Base-by-base conservation (phyloP, 2,888 invertebrate species). In the Syrista parreyssii region DNA sequence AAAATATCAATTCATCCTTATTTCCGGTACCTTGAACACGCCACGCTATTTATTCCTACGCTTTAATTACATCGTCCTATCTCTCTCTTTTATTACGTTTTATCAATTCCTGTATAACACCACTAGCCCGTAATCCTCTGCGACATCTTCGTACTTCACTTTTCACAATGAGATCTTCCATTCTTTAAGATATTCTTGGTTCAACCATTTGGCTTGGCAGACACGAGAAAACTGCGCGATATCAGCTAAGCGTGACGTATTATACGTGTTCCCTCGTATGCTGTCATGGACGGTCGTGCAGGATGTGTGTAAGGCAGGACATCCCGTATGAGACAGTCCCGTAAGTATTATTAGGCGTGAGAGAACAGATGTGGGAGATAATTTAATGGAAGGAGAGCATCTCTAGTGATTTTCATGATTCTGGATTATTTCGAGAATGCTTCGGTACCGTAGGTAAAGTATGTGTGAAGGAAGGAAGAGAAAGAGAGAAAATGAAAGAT, bases 221-320 rank as follows among this genome's bases (percentile, higher is more conserved):
- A 31, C 31, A 3, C 32, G 23, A 71, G 71, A 71, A 71, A 32
- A 71, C 32, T 36, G 73, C 78, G 74, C 73, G 75, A 76, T 78
- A 82, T 83, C 79, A 81, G 78, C 77, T 78, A 79, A 83, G 80
- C 82, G 77, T 85, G 84, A 86, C 83, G 78, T 80, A 83, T 84
- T 83, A 80, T 80, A 81, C 77, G 76, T 74, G 73, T 55, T 68
- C 74, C 31, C 68, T 73, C 72, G 68, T 68, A 32, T 68, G 33
- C 33, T 68, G 33, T 32, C 11, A 72, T 36, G 36, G 71, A 75
- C 76, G 76, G 76, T 78, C 79, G 78, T 75, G 82, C 85, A 86
- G 86, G 87, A 88, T 86, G 85, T 81, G 83, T 80, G 83, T 79
- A 82, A 85, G 83, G 77, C 86, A 87, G 86, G 86, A 88, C 85